A percentile compares a stretch with the other conserved stretches of the same genome.
Conservation (phyloP, 1,140 invertebrate genomes). For the Sarcophaga bullata region DNA sequence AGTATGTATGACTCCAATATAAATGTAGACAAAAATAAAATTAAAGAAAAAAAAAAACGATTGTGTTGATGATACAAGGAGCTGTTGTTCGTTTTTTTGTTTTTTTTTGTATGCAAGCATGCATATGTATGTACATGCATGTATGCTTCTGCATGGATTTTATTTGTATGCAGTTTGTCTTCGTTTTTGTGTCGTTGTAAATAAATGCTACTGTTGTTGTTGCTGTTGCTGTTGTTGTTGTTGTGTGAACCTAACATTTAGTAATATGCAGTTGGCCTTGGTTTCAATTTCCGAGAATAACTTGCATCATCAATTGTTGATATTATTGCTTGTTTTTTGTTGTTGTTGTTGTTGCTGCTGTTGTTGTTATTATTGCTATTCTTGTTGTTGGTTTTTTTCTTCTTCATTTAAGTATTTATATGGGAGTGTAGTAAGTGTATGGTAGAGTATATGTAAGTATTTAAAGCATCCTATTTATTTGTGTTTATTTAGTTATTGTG, state of each 20-base stretch:
- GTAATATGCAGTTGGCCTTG: constrained; percentile 54
- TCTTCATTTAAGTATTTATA: not conserved
- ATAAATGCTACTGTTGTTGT: not conserved
- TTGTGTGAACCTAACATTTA: constrained; percentile 12
- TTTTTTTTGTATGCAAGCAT: no score
- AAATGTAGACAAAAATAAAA: no score
- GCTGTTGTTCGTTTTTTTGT: no score
- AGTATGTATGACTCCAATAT: no score
- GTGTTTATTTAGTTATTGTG: not conserved
- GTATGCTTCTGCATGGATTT: no score
- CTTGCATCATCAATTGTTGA: constrained; percentile 5
- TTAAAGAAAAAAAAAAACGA: no score
- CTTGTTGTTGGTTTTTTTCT: not conserved
- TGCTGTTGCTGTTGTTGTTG: not conserved
- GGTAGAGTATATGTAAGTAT: no score
- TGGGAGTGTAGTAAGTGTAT: not conserved
- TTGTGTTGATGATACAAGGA: not conserved
- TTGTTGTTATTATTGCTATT: not conserved
- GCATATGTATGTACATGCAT: no score
- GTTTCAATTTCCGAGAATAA: constrained; percentile 60
- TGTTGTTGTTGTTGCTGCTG: not conserved
- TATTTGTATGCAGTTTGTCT: no score
- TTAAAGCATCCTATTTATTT: constrained; percentile 17
- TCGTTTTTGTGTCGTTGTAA: no score
- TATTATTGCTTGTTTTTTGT: not conserved